Evolutionary conservation across 2,797 vertebrate species (phyloP).

Genomic region (Distichodus sexfasciatus): DNA sequence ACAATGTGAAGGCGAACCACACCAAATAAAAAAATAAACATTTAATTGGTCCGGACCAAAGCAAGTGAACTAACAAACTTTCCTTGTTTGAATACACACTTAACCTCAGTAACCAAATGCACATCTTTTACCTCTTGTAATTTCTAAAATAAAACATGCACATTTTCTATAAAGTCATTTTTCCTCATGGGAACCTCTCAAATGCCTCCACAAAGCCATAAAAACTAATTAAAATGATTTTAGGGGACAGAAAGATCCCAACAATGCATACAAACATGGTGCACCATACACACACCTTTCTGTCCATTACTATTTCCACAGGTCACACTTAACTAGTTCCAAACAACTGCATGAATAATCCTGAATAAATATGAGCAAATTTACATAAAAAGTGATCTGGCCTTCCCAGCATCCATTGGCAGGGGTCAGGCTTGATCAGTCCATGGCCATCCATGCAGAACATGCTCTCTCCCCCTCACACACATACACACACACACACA

Average conservation of each 20-base stretch:
- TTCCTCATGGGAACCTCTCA: too few relatives aligned
- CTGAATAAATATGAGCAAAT: slow-evolving; percentile 70
- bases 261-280: neutral
- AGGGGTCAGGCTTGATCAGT: slow-evolving; percentile 50
- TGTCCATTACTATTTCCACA: slow-evolving; percentile 46
- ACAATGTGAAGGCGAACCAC: too few relatives aligned
- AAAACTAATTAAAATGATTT: neutral
- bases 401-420: slow-evolving; percentile 51
- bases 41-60: too few relatives aligned
- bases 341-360: slow-evolving; percentile 63
- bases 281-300: slow-evolving; percentile 3
- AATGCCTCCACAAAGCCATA: too few relatives aligned
- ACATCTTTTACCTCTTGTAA: too few relatives aligned
- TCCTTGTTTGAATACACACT: too few relatives aligned
- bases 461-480: slow-evolving; percentile 10
- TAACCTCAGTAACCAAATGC: too few relatives aligned
- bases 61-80: too few relatives aligned
- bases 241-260: neutral
- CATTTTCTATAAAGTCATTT: too few relatives aligned
- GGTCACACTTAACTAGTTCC: slow-evolving; percentile 63
- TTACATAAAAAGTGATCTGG: slow-evolving; percentile 65
- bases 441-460: slow-evolving; percentile 21
- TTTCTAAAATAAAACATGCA: too few relatives aligned
- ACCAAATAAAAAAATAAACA: too few relatives aligned
- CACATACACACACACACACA: neutral